Evolutionary conservation across 2,888 invertebrate genomes (phyloP), one percentile per base, ranked within the genome.

Genomic region (Pandemis corylana): DNA sequence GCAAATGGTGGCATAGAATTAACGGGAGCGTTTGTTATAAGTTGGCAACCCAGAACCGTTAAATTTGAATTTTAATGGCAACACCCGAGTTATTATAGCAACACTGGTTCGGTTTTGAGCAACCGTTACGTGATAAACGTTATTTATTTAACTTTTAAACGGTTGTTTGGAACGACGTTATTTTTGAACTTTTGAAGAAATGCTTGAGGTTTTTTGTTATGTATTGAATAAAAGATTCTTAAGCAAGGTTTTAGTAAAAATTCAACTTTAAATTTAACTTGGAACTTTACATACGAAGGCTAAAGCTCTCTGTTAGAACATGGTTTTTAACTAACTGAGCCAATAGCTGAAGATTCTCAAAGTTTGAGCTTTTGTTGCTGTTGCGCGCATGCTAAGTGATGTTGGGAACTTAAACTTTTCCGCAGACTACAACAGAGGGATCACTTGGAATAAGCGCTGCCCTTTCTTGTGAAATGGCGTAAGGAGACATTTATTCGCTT

Each of bases 51-150:
- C 68, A 77, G 77, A 79, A 75, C 78, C 76, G 77, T 71, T 44
- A 75, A 66, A 76, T 81, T 81, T 80, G 82, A 83, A 83, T 83
- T 79, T 83, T 83, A 77, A 83, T 81, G 78, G 83, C 77, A 79
- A 80, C 84, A 80, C 80, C 81, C 76, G 74, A 59, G 59, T 59
- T 59, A 59, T 59, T 59, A 59, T 28, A 10, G 59, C 59, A 79
- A 80, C 84, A 80, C 80, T 82, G 77, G 75, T 79, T 80, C 81
- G 76, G 71, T 77, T 65, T 42, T 44, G 49, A 69, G 56, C 9
- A 20, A 53, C 66, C 13, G 36, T 59, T 41, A 20, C 53, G 56
- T 49, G 49, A 20, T 46, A 63, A 72, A 49, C 53, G 68, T 69
- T 73, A 59, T 59, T 65, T 64, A 68, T 73, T 68, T 42, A 49